These are phyloP conservation scores for Gandaritis pyraliata DNA, from an alignment of 2,888 invertebrate species.

Conservation along the genomic window DNA sequence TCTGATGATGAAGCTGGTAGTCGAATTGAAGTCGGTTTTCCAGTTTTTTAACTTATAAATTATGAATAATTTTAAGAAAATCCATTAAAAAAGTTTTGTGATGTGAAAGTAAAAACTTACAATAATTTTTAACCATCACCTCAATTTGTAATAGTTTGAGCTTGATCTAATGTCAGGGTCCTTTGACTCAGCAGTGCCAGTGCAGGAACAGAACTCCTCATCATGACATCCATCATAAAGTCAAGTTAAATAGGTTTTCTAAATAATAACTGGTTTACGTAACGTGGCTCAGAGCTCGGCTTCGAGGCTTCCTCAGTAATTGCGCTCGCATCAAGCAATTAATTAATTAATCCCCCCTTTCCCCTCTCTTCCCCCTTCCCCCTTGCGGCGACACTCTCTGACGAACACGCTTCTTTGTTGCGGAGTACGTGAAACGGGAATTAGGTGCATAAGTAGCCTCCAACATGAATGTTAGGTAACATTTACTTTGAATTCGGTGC, in stretches of 20 bases:
- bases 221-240: background rate
- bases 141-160: too few species aligned
- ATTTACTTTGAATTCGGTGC: background rate
- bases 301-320: constrained; percentile 33
- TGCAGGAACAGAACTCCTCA: background rate
- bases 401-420: constrained; percentile 22
- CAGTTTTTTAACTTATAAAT: too few species aligned
- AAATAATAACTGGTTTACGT: constrained; percentile 20
- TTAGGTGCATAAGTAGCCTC: constrained; percentile 16
- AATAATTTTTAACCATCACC: too few species aligned
- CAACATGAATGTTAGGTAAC: background rate
- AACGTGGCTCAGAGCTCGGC: constrained; percentile 17
- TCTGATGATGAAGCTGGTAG: too few species aligned
- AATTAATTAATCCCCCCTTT: constrained; percentile 26
- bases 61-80: too few species aligned
- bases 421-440: constrained; percentile 10
- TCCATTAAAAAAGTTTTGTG: too few species aligned
- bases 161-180: too few species aligned
- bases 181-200: too few species aligned
- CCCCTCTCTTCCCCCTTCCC: background rate
- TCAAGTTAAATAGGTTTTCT: constrained; percentile 9
- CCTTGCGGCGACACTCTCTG: constrained; percentile 21
- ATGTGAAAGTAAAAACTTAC: too few species aligned
- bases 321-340: constrained; percentile 32
- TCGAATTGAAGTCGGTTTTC: too few species aligned